phyloP scores from a whole-genome alignment of 1,140 invertebrate species.

The Platyscapa corneri region DNA sequence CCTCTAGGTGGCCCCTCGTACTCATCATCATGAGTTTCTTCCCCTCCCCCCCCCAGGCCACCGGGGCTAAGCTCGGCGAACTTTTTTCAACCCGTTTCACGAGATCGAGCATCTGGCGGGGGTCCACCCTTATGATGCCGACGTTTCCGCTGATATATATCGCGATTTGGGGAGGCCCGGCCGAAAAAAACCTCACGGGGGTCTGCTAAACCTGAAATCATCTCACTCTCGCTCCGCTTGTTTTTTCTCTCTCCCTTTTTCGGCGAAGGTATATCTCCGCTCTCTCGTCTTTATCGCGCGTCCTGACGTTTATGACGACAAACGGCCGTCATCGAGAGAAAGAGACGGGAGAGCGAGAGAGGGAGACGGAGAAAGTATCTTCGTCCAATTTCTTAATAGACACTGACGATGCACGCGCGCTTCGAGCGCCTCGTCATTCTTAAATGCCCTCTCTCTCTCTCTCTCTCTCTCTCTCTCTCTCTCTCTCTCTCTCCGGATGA shows the following conservation, averaged over 20 bases:
- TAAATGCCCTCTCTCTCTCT: not conserved
- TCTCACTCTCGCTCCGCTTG: not conserved
- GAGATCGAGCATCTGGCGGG: constrained; percentile 57
- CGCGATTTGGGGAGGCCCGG: constrained; percentile 56
- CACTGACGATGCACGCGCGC: constrained; percentile 7
- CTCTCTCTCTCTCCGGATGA: not conserved
- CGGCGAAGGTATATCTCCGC: constrained; percentile 15
- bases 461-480: not conserved
- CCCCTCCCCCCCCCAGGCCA: not conserved
- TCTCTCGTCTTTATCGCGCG: constrained; percentile 60
- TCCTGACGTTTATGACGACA: constrained; percentile 64
- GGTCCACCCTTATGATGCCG: constrained; percentile 52
- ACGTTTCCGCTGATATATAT: constrained; percentile 61
- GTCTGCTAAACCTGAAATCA: constrained; percentile 37
- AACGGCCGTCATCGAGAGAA: constrained; percentile 60
- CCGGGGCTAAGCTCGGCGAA: not conserved
- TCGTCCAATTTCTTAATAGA: constrained; percentile 51
- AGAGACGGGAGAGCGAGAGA: not conserved
- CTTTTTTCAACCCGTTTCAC: constrained; percentile 59
- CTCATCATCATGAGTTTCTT: no score
- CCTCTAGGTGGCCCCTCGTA: no score
- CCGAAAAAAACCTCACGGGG: not conserved
- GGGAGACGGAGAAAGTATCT: not conserved
- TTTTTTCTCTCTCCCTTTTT: constrained; percentile 10
- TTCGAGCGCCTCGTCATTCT: not conserved